phyloP scores from a whole-genome alignment of 1,140 invertebrate genomes.

The Octopus bimaculoides region DNA sequence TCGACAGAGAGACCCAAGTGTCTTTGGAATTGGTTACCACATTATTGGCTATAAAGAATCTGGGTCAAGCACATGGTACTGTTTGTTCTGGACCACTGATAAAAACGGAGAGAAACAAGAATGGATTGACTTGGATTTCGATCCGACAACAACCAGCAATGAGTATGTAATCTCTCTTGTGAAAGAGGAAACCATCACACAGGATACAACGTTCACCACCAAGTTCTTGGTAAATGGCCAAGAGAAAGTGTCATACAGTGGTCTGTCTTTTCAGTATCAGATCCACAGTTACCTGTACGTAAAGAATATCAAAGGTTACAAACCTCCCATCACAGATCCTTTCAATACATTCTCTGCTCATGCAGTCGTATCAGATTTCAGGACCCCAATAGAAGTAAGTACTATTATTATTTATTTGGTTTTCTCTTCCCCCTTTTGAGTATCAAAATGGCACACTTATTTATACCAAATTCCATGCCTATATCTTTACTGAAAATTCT shows the following conservation, averaged over 20 bases:
- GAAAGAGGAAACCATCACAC: constrained; percentile 9
- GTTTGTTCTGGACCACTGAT: constrained; percentile 20
- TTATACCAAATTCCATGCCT: no score
- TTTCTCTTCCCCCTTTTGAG: no score
- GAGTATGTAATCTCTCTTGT: constrained; percentile 12
- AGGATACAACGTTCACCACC: constrained; percentile 11
- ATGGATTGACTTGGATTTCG: constrained; percentile 18
- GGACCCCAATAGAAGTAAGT: no score
- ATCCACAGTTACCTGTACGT: no score
- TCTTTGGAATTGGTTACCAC: constrained; percentile 18
- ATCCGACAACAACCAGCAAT: constrained; percentile 16
- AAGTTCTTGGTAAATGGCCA: constrained; percentile 19
- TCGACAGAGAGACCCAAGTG: not conserved
- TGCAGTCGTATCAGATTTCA: no score
- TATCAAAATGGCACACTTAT: no score
- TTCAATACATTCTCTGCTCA: no score
- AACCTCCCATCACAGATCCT: no score
- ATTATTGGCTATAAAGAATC: constrained; percentile 12
- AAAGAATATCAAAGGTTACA: no score
- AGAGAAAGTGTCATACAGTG: constrained; percentile 15
- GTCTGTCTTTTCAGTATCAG: not conserved
- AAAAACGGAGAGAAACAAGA: constrained; percentile 13
- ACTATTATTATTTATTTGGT: no score
- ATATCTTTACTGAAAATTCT: no score
- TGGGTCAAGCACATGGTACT: constrained; percentile 13